Evolutionary conservation across 2,113 vertebrate genomes (phyloP).

Genomic region (Gnathonemus longibarbis): DNA sequence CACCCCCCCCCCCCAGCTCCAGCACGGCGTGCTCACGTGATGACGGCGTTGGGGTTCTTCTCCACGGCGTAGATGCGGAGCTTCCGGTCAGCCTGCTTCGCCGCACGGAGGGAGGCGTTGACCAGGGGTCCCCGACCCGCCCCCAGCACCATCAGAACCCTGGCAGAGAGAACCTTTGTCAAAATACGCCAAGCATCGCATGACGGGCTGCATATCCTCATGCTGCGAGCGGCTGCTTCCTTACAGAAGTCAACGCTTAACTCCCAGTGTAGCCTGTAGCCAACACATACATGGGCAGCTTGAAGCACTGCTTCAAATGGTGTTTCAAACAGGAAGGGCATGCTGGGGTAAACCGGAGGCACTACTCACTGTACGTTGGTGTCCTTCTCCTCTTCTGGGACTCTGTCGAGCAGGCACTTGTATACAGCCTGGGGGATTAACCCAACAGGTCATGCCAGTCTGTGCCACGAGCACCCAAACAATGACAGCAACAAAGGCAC

Average conservation of each 20-base stretch:
- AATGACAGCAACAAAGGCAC: neutral
- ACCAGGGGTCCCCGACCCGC: conserved; percentile 83
- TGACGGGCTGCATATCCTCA: neutral
- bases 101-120: conserved; percentile 77
- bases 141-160: conserved; percentile 85
- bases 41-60: conserved; percentile 85
- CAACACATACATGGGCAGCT: neutral
- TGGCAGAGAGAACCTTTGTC: conserved; percentile 31
- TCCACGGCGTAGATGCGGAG: conserved; percentile 81
- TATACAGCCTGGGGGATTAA: conserved; percentile 69
- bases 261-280: neutral
- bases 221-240: neutral
- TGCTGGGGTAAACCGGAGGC: neutral
- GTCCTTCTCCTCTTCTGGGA: conserved; percentile 81
- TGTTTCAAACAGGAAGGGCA: neutral
- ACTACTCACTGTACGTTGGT: conserved; percentile 77
- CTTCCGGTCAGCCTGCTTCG: conserved; percentile 73
- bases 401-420: conserved; percentile 81
- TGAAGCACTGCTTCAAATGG: neutral
- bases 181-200: neutral
- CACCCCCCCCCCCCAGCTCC: neutral
- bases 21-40: conserved; percentile 69
- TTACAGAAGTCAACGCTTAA: neutral
- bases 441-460: neutral
- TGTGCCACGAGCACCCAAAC: neutral